Evolutionary conservation across 2,113 vertebrate genomes (phyloP), one percentile per base, ranked within the genome.

Genomic region (Ailurus styani): DNA sequence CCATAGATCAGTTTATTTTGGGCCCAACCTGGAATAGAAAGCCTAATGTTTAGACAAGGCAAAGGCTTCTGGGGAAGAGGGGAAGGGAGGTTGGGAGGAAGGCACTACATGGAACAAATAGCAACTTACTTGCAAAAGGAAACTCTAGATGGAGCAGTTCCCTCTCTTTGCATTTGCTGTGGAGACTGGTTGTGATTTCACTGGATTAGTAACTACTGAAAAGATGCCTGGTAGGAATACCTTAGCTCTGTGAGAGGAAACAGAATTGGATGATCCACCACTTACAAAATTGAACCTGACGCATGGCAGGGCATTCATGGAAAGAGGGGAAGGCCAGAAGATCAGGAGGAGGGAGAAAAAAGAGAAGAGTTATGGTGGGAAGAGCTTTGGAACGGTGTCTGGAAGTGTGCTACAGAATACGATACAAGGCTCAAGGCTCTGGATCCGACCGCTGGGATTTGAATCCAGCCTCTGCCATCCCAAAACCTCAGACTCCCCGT

Each of bases 81-180:
- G 62, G 86, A 60, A 40, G 27, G 57, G 27, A 91, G 62, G 90
- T 81, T 8, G 9, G 47, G 45, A 78, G 47, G 73, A 47, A 87
- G 29, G 64, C 7, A 90, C 77, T 90, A 54, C 97, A 86, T 96
- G 77, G 95, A 97, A 52, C 47, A 78, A 84, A 91, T 93, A 95
- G 78, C 96, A 98, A 95, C 31, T 97, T 98, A 89, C 93, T 86
- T 96, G 87, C 93, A 98, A 95, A 79, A 97, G 0, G 42, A 64
- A 98, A 98, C 98, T 99, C 98, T 99, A 99, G 98, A 98, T 99
- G 98, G 98, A 99, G 98, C 98, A 99, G 88, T 99, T 98, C 97
- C 78, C 98, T 98, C 96, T 97, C 64, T 98, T 94, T 98, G 97
- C 98, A 96, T 93, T 98, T 98, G 68, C 62, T 98, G 89, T 96